Percentiles rank a stretch among this genome's conserved stretches.
Evolutionary conservation across 2,888 invertebrate species (phyloP).

Genomic region (Aphrophora alni): DNA sequence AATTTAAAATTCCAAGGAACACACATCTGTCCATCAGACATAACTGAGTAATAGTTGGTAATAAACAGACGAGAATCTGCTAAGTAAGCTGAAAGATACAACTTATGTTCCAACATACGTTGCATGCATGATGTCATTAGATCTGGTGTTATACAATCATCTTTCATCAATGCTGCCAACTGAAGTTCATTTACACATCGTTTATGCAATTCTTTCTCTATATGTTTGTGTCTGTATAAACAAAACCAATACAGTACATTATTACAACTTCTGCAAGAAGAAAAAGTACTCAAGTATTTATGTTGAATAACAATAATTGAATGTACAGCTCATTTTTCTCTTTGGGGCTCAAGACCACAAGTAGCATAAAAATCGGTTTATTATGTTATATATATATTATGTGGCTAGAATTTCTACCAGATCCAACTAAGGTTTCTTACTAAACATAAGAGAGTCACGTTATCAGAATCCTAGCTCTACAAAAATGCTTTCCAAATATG

Average conservation of each 20-base stretch:
- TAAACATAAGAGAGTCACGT: no score
- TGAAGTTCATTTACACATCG: slow-evolving; percentile 71
- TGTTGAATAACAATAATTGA: neutral
- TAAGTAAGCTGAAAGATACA: slow-evolving; percentile 60
- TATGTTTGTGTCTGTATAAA: slow-evolving; percentile 73
- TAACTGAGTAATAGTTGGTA: slow-evolving; percentile 89
- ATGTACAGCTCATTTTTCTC: no score
- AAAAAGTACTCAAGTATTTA: neutral
- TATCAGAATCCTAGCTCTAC: no score
- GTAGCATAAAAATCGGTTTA: no score
- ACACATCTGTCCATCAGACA: slow-evolving; percentile 89
- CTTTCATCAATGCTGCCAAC: slow-evolving; percentile 79
- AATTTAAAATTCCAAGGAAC: slow-evolving; percentile 90
- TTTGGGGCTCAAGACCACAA: no score
- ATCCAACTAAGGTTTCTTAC: no score
- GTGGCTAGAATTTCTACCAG: no score
- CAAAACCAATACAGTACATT: no score
- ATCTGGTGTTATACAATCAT: slow-evolving; percentile 88
- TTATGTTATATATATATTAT: no score
- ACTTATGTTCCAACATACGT: slow-evolving; percentile 66
- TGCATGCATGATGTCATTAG: slow-evolving; percentile 88
- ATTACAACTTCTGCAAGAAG: neutral
- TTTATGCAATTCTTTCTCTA: slow-evolving; percentile 75
- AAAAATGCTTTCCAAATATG: no score
- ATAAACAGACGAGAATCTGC: slow-evolving; percentile 76